Evolutionary conservation across 2,797 vertebrate genomes (phyloP).

Genomic region (Mormyrops boulengeri): DNA sequence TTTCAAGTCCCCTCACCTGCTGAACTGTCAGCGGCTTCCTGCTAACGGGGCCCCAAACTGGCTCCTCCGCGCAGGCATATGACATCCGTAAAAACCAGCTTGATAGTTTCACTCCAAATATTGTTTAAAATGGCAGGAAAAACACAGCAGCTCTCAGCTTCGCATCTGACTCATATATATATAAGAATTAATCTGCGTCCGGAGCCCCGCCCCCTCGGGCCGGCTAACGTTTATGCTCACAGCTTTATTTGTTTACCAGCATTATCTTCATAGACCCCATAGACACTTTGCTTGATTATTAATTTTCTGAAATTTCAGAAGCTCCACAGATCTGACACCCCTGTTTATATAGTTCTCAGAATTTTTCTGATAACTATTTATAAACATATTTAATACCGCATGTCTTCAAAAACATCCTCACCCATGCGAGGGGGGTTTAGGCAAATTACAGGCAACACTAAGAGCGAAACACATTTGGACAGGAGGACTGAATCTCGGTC

Average conservation of each 20-base stretch:
- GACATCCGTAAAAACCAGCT: constrained; percentile 5
- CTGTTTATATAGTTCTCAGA: not conserved
- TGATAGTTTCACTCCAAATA: constrained; percentile 21
- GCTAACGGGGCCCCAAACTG: constrained; percentile 24
- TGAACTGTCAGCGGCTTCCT: constrained; percentile 50
- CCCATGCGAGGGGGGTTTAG: not conserved
- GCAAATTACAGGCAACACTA: not conserved
- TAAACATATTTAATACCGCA: not conserved
- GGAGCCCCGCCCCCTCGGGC: not conserved
- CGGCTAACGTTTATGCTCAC: no score
- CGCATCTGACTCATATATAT: not conserved
- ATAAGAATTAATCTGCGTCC: not conserved
- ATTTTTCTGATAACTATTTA: not conserved
- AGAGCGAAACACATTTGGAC: not conserved
- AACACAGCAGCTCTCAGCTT: not conserved
- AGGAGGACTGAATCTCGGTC: not conserved
- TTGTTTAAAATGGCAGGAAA: constrained; percentile 20
- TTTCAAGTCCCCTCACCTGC: constrained; percentile 63
- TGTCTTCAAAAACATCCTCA: not conserved
- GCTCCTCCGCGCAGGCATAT: not conserved
- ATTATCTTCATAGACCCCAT: no score
- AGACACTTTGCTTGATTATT: no score
- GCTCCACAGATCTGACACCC: no score
- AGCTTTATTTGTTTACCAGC: not conserved
- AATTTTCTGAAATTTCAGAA: no score